These are phyloP conservation scores for Strigops habroptila DNA, from an alignment of 2,113 vertebrate genomes.

Conservation along the genomic window DNA sequence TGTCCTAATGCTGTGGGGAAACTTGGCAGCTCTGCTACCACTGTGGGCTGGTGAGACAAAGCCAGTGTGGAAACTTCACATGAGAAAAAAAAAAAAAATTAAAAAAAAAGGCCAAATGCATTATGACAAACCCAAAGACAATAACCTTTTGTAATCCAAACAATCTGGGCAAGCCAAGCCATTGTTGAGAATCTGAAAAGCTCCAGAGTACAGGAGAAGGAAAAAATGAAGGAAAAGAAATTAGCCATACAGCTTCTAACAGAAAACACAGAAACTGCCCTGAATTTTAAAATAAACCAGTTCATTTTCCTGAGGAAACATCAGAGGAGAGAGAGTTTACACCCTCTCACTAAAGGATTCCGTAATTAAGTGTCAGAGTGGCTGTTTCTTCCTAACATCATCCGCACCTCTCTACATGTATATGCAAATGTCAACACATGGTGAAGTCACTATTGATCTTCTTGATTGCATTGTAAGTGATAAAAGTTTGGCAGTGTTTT, in stretches of 20 bases:
- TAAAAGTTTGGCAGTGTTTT: not conserved
- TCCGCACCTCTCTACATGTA: not conserved
- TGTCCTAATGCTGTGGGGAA: constrained; percentile 48
- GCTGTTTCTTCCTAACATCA: not conserved
- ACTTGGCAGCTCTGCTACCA: constrained; percentile 44
- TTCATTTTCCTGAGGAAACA: not conserved
- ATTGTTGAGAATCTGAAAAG: constrained; percentile 56
- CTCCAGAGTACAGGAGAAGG: not conserved
- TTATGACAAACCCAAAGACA: constrained; percentile 62
- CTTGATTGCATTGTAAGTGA: not conserved
- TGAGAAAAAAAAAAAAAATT: not conserved
- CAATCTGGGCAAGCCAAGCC: constrained; percentile 60
- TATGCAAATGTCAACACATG: not conserved
- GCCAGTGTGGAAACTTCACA: constrained; percentile 46
- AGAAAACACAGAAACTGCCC: constrained; percentile 10
- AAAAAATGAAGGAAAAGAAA: not conserved
- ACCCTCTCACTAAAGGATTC: not conserved
- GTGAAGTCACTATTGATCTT: not conserved
- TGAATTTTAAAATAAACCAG: constrained; percentile 5
- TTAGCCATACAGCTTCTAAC: not conserved
- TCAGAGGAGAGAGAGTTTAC: not conserved
- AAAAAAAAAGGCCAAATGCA: constrained; percentile 31
- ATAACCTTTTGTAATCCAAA: constrained; percentile 66
- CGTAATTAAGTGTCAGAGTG: not conserved
- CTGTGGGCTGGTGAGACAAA: constrained; percentile 53